These are phyloP conservation scores for Pteria penguin DNA, from an alignment of 2,888 invertebrate species.

Conservation along the genomic window DNA sequence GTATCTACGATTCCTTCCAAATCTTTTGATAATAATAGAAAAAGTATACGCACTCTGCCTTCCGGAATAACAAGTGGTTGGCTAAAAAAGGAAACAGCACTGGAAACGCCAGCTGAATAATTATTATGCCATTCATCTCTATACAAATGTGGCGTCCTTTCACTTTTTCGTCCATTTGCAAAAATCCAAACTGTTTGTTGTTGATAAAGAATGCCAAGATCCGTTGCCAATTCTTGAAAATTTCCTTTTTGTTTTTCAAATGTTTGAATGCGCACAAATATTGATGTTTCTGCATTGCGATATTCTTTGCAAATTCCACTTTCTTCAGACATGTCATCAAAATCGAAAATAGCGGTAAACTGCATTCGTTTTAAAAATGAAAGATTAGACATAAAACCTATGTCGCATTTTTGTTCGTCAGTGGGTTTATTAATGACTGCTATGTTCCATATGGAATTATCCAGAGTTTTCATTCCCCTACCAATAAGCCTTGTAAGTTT, in stretches of 20 bases:
- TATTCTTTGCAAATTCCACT: slow-evolving; percentile 14
- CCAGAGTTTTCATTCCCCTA: slow-evolving; percentile 5
- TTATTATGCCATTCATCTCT: slow-evolving; percentile 17
- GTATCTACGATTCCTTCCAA: slow-evolving; percentile 34
- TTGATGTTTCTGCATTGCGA: slow-evolving; percentile 17
- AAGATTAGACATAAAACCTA: background rate
- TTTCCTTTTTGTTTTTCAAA: slow-evolving; percentile 1
- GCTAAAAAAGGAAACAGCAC: slow-evolving; percentile 34
- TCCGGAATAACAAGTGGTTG: slow-evolving; percentile 20
- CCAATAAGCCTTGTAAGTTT: slow-evolving; percentile 16
- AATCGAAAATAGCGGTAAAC: slow-evolving; percentile 29
- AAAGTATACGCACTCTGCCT: slow-evolving; percentile 18
- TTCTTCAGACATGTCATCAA: slow-evolving; percentile 23
- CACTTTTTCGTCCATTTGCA: slow-evolving; percentile 16
- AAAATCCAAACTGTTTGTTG: slow-evolving; percentile 31
- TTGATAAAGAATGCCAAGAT: slow-evolving; percentile 15
- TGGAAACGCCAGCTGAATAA: slow-evolving; percentile 23
- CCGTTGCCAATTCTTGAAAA: background rate
- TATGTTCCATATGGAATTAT: slow-evolving; percentile 26
- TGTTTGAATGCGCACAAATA: background rate
- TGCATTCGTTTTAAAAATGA: slow-evolving; percentile 23
- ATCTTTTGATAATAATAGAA: slow-evolving; percentile 27
- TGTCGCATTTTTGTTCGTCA: slow-evolving; percentile 1
- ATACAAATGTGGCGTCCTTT: background rate
- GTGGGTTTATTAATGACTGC: slow-evolving; percentile 21